A percentile compares a stretch with the other conserved stretches of the same genome.
phyloP scores from a whole-genome alignment of 2,888 invertebrate species.

The Mesorhabditis belari region DNA sequence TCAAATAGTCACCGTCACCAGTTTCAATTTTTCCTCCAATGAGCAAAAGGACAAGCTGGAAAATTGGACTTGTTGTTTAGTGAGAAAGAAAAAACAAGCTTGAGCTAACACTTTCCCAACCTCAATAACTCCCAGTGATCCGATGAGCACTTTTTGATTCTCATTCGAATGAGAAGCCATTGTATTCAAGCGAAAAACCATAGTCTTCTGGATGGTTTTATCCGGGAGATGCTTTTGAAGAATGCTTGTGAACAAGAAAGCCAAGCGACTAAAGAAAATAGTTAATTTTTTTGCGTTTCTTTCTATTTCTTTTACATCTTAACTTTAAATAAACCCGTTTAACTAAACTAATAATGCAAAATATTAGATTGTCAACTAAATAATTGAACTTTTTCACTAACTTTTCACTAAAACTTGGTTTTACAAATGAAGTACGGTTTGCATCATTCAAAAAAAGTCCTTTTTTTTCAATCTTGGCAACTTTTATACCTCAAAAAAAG shows the following conservation, averaged over 20 bases:
- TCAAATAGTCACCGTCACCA: constrained; percentile 80
- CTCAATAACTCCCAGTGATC: constrained; percentile 72
- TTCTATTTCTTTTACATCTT: too few relatives aligned
- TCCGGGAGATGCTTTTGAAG: constrained; percentile 59
- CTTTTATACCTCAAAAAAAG: too few relatives aligned
- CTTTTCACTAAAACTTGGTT: too few relatives aligned
- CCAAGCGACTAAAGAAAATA: constrained; percentile 35
- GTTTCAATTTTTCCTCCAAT: constrained; percentile 74
- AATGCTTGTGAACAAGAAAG: constrained; percentile 45
- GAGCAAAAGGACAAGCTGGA: constrained; percentile 76
- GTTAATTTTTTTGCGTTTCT: too few relatives aligned
- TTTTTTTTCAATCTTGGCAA: too few relatives aligned
- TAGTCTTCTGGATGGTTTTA: constrained; percentile 84
- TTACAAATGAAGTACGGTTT: too few relatives aligned
- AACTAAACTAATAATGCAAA: too few relatives aligned
- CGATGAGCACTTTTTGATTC: constrained; percentile 80
- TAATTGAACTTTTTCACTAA: too few relatives aligned
- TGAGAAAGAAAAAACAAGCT: too few relatives aligned
- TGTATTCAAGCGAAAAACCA: constrained; percentile 86
- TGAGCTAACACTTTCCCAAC: constrained; percentile 37
- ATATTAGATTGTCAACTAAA: too few relatives aligned
- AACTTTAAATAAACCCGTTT: too few relatives aligned
- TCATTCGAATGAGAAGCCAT: constrained; percentile 93
- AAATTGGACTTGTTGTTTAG: constrained; percentile 21
- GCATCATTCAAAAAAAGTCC: too few relatives aligned